phyloP scores from a whole-genome alignment of 2,797 vertebrate genomes.

The Avahi laniger region DNA sequence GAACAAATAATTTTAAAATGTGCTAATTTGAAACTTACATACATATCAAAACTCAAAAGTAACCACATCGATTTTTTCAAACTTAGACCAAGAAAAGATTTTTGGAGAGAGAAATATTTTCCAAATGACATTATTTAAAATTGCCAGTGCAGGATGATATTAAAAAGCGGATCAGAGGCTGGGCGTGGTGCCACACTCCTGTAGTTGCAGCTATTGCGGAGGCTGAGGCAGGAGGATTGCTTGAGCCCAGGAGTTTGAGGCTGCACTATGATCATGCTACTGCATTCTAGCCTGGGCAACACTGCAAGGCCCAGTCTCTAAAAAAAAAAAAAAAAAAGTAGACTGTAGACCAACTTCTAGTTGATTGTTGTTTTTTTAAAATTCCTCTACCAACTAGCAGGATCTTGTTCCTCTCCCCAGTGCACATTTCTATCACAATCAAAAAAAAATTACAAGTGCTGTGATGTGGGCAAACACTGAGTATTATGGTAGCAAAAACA shows the following conservation, averaged over 20 bases:
- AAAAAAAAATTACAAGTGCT: neutral
- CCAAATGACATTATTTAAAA: conserved; percentile 24
- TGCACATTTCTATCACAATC: neutral
- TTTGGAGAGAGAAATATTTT: neutral
- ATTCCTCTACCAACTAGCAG: neutral
- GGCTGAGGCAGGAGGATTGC: neutral
- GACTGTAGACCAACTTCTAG: neutral
- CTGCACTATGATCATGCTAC: neutral
- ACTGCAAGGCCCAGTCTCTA: neutral
- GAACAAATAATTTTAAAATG: neutral
- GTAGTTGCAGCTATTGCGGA: neutral
- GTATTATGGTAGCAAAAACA: neutral
- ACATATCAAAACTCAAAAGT: conserved; percentile 32
- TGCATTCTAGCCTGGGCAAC: neutral
- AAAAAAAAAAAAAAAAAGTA: neutral
- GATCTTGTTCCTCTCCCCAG: neutral
- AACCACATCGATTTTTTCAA: conserved; percentile 35
- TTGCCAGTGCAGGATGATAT: neutral
- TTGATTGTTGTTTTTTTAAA: neutral
- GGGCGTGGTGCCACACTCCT: neutral
- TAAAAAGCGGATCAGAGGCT: neutral
- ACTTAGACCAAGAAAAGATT: conserved; percentile 26
- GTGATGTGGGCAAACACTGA: neutral
- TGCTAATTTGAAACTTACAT: neutral
- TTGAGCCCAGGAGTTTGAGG: neutral